Evolutionary conservation across 2,113 vertebrate genomes (phyloP).

Genomic region (Aegithalos caudatus): DNA sequence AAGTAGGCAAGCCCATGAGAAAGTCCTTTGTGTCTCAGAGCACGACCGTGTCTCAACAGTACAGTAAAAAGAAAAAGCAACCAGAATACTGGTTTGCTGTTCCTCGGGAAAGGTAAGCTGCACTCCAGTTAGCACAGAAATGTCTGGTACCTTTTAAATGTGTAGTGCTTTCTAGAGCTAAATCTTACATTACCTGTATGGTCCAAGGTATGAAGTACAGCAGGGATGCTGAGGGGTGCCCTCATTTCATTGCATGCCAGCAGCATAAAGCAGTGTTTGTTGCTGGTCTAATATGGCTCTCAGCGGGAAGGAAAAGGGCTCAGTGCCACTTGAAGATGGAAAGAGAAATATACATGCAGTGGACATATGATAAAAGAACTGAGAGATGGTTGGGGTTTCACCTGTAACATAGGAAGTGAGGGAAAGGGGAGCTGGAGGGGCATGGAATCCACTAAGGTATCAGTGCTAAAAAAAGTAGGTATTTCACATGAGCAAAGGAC

Average conservation of each 20-base stretch:
- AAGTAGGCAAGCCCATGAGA: conserved; percentile 96
- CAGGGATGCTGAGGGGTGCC: neutral
- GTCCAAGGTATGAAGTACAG: neutral
- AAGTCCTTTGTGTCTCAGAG: conserved; percentile 89
- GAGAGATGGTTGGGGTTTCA: neutral
- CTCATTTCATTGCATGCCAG: neutral
- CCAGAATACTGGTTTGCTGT: conserved; percentile 99
- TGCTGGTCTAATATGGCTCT: neutral
- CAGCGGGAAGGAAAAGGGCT: neutral
- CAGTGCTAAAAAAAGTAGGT: neutral
- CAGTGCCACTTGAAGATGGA: neutral
- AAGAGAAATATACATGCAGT: neutral
- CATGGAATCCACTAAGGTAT: neutral
- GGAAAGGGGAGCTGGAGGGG: neutral
- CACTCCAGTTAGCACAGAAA: neutral
- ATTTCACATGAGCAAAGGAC: neutral
- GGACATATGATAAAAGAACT: neutral
- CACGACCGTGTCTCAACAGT: conserved; percentile 79
- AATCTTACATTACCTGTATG: neutral
- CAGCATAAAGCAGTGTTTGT: neutral
- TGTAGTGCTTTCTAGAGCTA: neutral
- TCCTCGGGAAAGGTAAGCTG: conserved; percentile 88
- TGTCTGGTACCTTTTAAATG: neutral
- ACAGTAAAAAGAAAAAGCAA: conserved; percentile 79
- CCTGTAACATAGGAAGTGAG: neutral